phyloP scores from a whole-genome alignment of 2,888 invertebrate genomes.

The Philereme vetulata region DNA sequence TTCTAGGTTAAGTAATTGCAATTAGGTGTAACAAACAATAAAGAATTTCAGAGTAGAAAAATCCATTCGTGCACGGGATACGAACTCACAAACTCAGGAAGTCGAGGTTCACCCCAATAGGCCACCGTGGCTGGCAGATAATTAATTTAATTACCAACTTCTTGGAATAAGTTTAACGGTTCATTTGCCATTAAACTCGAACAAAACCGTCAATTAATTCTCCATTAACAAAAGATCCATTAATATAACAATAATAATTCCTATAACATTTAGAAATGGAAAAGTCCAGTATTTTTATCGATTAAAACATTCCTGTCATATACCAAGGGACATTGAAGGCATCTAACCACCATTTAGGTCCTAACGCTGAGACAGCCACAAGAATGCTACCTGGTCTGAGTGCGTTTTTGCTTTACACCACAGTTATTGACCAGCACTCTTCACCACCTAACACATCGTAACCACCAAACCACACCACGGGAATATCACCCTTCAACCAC shows the following conservation, averaged over 20 bases:
- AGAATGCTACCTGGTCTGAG: constrained; percentile 73
- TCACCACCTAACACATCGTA: constrained; percentile 22
- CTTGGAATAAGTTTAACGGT: too few relatives aligned
- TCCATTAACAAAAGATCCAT: not conserved
- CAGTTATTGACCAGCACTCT: constrained; percentile 65
- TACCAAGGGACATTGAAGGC: constrained; percentile 29
- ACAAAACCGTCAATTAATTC: not conserved
- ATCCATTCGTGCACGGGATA: too few relatives aligned
- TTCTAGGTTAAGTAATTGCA: too few relatives aligned
- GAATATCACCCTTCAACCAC: constrained; percentile 15
- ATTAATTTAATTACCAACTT: too few relatives aligned
- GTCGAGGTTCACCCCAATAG: too few relatives aligned
- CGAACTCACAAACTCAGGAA: too few relatives aligned
- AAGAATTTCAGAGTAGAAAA: too few relatives aligned
- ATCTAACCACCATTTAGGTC: constrained; percentile 60
- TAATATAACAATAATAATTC: not conserved
- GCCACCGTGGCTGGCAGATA: too few relatives aligned
- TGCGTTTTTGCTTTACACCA: constrained; percentile 70
- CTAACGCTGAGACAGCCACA: constrained; percentile 58
- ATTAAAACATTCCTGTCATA: constrained; percentile 33
- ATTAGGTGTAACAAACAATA: too few relatives aligned
- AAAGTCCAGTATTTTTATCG: constrained; percentile 18
- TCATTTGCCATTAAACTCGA: too few relatives aligned
- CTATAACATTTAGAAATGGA: constrained; percentile 3
- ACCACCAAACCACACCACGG: constrained; percentile 16